A percentile compares a stretch with the other conserved stretches of the same genome.
Evolutionary conservation across 2,888 invertebrate genomes (phyloP).

Genomic region (Elegia similella): DNA sequence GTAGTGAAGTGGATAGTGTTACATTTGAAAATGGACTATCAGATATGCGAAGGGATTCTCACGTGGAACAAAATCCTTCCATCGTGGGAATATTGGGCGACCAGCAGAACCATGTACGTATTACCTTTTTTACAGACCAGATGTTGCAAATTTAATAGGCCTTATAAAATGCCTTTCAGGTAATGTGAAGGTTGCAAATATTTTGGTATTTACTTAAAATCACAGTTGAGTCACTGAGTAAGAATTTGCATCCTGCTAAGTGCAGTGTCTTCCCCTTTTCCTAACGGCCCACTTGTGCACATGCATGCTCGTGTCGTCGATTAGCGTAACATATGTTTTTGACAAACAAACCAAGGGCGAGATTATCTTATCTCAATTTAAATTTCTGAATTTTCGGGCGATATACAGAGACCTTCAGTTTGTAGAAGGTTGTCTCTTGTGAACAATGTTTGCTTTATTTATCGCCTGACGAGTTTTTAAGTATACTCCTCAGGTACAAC

Average conservation of each 20-base stretch:
- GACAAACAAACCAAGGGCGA: conserved; percentile 35
- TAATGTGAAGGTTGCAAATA: conserved; percentile 16
- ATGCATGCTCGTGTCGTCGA: not conserved
- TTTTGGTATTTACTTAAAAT: conserved; percentile 31
- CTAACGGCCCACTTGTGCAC: conserved; percentile 21
- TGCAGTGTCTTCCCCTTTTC: conserved; percentile 25
- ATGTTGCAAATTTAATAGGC: conserved; percentile 6
- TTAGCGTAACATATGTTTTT: conserved; percentile 11
- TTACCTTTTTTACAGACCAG: conserved; percentile 2
- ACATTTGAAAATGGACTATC: conserved; percentile 30
- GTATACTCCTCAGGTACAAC: not conserved
- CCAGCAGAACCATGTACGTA: conserved; percentile 77
- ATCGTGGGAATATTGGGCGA: conserved; percentile 79
- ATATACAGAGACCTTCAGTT: conserved; percentile 48
- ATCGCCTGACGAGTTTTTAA: conserved; percentile 31
- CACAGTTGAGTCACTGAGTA: conserved; percentile 34
- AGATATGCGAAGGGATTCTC: conserved; percentile 59
- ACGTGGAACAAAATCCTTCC: conserved; percentile 67
- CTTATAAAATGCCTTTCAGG: conserved; percentile 27
- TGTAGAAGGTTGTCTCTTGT: conserved; percentile 47
- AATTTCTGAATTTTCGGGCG: conserved; percentile 38
- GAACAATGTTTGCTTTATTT: conserved; percentile 48
- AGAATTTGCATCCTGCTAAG: conserved; percentile 26
- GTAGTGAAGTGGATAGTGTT: conserved; percentile 43
- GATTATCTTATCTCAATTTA: conserved; percentile 62